These are phyloP conservation scores for Antrozous pallidus DNA, from an alignment of 2,797 vertebrate genomes.

Conservation along the genomic window DNA sequence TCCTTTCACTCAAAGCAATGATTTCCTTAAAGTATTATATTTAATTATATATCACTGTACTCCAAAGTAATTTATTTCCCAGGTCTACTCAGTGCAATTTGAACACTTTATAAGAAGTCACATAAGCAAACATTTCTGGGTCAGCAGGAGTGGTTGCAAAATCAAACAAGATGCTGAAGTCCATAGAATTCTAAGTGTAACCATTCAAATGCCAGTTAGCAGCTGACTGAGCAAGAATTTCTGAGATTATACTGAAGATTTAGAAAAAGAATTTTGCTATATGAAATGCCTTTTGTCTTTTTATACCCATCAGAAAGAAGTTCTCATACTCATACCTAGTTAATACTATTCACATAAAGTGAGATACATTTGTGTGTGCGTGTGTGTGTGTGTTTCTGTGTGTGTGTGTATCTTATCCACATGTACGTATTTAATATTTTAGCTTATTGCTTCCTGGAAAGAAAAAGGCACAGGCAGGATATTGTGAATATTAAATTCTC, in stretches of 20 bases:
- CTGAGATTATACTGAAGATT: not conserved
- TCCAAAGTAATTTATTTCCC: not conserved
- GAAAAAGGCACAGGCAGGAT: not conserved
- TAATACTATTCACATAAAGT: not conserved
- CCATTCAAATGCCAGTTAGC: not conserved
- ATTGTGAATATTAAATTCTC: not conserved
- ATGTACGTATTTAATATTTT: conserved; percentile 28
- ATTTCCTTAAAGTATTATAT: not conserved
- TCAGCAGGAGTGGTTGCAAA: conserved; percentile 21
- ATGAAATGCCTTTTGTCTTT: not conserved
- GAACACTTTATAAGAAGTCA: not conserved
- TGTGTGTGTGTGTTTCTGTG: not conserved
- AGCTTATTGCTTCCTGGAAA: not conserved
- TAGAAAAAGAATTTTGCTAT: not conserved
- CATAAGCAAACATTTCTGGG: conserved; percentile 41
- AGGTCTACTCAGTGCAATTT: not conserved
- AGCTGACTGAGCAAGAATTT: not conserved
- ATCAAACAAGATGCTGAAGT: conserved; percentile 28
- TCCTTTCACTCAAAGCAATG: conserved; percentile 6
- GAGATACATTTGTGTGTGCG: not conserved
- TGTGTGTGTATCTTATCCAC: not conserved
- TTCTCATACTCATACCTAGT: not conserved
- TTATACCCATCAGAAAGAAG: not conserved
- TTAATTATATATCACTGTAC: not conserved
- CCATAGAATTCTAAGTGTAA: not conserved